Percentiles rank a stretch among this genome's conserved stretches.
phyloP scores from a whole-genome alignment of 2,888 invertebrate species.

The Agrenia bidenticulata region DNA sequence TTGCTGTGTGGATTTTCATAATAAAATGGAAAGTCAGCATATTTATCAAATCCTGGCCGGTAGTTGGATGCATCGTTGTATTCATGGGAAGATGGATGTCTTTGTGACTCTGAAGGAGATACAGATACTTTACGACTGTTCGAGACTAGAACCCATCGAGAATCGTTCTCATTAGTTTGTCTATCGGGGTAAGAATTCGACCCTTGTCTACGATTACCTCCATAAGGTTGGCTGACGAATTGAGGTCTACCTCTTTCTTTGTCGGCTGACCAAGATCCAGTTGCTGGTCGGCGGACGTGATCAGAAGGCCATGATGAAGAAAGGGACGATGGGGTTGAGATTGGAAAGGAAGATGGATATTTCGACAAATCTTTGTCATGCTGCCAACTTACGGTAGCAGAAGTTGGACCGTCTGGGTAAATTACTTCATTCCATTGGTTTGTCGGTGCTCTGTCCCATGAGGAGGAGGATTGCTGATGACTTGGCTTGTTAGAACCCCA shows the following conservation, averaged over 20 bases:
- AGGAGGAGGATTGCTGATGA: not conserved
- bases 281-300: constrained; percentile 30
- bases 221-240: not conserved
- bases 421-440: constrained; percentile 49
- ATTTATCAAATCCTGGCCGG: constrained; percentile 31
- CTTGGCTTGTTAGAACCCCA: constrained; percentile 13
- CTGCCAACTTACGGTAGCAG: constrained; percentile 52
- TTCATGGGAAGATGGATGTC: not conserved
- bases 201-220: constrained; percentile 12
- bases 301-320: constrained; percentile 23
- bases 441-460: constrained; percentile 15
- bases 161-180: constrained; percentile 40
- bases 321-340: not conserved
- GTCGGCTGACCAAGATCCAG: constrained; percentile 44
- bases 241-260: not conserved
- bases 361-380: constrained; percentile 37
- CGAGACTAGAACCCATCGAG: constrained; percentile 50
- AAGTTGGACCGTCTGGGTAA: constrained; percentile 48
- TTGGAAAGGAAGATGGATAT: constrained; percentile 34
- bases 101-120: constrained; percentile 6
- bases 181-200: constrained; percentile 35
- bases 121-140: constrained; percentile 39
- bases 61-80: constrained; percentile 21
- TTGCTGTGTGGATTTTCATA: constrained; percentile 2
- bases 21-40: constrained; percentile 31